Percentiles rank a stretch among this genome's conserved stretches.
Conservation (phyloP, 2,888 invertebrate genomes). For the Caenorhabditis zanzibari region DNA sequence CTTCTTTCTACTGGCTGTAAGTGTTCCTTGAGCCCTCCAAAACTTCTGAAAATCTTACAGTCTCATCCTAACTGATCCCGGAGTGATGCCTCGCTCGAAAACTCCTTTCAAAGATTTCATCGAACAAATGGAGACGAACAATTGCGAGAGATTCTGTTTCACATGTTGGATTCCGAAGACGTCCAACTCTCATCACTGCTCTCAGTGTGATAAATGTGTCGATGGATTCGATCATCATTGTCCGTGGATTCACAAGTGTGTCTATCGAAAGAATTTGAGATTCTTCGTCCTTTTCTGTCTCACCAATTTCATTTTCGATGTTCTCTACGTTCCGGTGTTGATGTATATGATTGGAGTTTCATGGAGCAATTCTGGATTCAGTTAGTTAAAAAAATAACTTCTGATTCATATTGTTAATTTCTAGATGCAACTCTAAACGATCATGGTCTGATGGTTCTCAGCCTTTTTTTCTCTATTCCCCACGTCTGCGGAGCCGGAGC, state of each 20-base stretch:
- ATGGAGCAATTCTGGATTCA: constrained; percentile 44
- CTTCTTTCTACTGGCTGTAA: constrained; percentile 43
- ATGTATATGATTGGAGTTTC: constrained; percentile 30
- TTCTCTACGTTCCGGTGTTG: constrained; percentile 52
- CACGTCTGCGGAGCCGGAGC: constrained; percentile 64
- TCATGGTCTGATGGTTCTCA: constrained; percentile 60
- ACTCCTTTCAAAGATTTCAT: constrained; percentile 31
- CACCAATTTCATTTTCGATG: constrained; percentile 57
- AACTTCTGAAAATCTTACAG: constrained; percentile 11
- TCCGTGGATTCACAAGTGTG: constrained; percentile 74
- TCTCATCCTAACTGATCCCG: constrained; percentile 46
- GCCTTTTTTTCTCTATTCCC: constrained; percentile 50
- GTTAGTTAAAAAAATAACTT: constrained; percentile 27
- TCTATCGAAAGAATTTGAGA: constrained; percentile 69
- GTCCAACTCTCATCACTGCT: constrained; percentile 67
- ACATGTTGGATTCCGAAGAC: constrained; percentile 63
- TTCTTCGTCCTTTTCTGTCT: constrained; percentile 70
- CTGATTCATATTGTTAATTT: constrained; percentile 1
- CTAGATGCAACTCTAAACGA: constrained; percentile 53
- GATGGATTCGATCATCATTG: constrained; percentile 76
- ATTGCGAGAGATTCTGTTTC: constrained; percentile 48
- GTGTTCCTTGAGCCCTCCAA: background rate
- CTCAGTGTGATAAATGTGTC: constrained; percentile 74
- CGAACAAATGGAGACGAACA: constrained; percentile 21
- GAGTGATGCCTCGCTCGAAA: constrained; percentile 24